These are phyloP conservation scores for Torymus texanus DNA, from an alignment of 2,888 invertebrate species.

Conservation along the genomic window DNA sequence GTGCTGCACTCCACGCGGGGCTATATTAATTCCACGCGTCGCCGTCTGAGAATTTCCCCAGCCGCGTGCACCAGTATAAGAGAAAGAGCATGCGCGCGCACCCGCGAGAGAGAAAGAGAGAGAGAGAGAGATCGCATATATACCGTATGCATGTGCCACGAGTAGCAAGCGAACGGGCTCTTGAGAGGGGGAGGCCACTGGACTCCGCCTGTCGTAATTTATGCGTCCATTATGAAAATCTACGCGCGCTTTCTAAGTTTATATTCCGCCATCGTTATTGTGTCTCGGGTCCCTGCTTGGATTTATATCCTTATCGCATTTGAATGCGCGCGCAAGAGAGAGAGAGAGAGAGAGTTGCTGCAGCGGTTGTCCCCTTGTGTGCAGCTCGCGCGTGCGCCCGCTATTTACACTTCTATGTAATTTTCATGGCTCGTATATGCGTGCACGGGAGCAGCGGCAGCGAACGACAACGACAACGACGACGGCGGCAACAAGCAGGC, in stretches of 20 bases:
- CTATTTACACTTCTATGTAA: slow-evolving; percentile 5
- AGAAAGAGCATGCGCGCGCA: too few relatives aligned
- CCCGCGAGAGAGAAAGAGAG: too few relatives aligned
- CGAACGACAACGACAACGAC: too few relatives aligned
- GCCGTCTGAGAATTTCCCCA: slow-evolving; percentile 60
- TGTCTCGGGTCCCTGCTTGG: slow-evolving; percentile 56
- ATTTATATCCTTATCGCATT: slow-evolving; percentile 52
- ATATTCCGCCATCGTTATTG: slow-evolving; percentile 65
- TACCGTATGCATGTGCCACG: too few relatives aligned
- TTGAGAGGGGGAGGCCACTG: slow-evolving; percentile 33
- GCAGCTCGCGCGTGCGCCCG: too few relatives aligned
- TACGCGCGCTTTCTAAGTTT: slow-evolving; percentile 55
- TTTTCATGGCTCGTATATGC: not conserved
- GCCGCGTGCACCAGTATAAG: not conserved
- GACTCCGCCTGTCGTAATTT: slow-evolving; percentile 55
- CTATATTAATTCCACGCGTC: slow-evolving; percentile 66
- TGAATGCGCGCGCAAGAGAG: not conserved
- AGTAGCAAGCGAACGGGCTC: too few relatives aligned
- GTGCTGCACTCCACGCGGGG: not conserved
- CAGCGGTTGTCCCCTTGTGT: not conserved
- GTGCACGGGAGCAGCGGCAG: not conserved
- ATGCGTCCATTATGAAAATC: slow-evolving; percentile 57
- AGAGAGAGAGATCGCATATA: too few relatives aligned
- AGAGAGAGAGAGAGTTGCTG: not conserved
- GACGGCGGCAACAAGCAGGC: too few relatives aligned